These are phyloP conservation scores for Pholis gunnellus DNA, from an alignment of 2,113 vertebrate species.

Conservation along the genomic window DNA sequence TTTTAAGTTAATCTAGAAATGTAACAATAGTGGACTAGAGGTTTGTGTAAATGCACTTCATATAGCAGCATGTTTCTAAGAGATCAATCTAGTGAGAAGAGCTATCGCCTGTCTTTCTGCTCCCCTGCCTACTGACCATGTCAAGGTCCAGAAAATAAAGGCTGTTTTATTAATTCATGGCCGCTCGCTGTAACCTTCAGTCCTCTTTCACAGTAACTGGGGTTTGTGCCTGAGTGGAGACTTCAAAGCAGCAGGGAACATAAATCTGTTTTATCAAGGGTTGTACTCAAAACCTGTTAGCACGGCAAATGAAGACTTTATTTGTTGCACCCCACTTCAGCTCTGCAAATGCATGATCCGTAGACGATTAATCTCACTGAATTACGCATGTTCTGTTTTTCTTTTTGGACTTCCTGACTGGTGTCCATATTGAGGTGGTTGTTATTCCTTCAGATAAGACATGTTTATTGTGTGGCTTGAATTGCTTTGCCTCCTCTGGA, in stretches of 20 bases:
- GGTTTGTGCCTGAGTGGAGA: slow-evolving; percentile 22
- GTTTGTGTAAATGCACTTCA: background rate
- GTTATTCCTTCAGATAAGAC: slow-evolving; percentile 30
- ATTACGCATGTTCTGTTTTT: slow-evolving; percentile 18
- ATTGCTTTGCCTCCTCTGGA: slow-evolving; percentile 39
- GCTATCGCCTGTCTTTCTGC: background rate
- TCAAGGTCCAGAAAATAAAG: slow-evolving; percentile 19
- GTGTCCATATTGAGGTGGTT: slow-evolving; percentile 11
- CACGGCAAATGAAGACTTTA: slow-evolving; percentile 31
- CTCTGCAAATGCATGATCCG: slow-evolving; percentile 18
- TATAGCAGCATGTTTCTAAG: background rate
- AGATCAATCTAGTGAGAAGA: background rate
- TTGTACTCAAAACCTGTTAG: slow-evolving; percentile 27
- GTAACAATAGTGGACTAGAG: background rate
- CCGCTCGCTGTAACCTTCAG: slow-evolving; percentile 14
- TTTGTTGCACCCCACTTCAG: slow-evolving; percentile 21
- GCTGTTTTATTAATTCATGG: slow-evolving; percentile 41
- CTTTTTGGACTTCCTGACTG: slow-evolving; percentile 13
- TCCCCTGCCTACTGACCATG: background rate
- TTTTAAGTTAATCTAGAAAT: background rate
- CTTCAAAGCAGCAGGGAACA: slow-evolving; percentile 32
- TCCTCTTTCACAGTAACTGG: slow-evolving; percentile 11
- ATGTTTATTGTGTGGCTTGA: slow-evolving; percentile 33
- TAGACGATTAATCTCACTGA: slow-evolving; percentile 40
- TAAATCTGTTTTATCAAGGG: slow-evolving; percentile 39